These are phyloP conservation scores for Thalassophryne amazonica DNA, from an alignment of 2,797 vertebrate species.

Conservation along the genomic window DNA sequence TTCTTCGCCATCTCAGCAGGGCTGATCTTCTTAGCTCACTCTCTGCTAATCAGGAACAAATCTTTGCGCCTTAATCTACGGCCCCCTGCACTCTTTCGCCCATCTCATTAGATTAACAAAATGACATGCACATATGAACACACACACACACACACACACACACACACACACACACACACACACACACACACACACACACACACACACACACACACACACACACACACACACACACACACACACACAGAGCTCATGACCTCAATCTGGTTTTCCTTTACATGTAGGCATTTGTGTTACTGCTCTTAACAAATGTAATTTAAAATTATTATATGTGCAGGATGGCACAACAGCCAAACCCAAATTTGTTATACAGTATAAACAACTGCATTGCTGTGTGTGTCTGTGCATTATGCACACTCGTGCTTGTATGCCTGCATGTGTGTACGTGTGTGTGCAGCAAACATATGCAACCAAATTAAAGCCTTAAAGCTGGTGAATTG, in stretches of 20 bases:
- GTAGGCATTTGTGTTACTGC: conserved; percentile 27
- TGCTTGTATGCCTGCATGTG: conserved; percentile 35
- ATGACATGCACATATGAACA: conserved; percentile 65
- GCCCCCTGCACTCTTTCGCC: conserved; percentile 59
- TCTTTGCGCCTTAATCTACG: conserved; percentile 70
- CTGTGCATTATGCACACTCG: conserved; percentile 3
- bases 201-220: no score
- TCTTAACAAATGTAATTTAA: no score
- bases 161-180: conserved; percentile 11
- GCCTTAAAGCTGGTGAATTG: conserved; percentile 79
- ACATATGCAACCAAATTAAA: conserved; percentile 81
- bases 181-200: neutral
- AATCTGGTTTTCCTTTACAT: conserved; percentile 37
- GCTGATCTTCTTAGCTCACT: conserved; percentile 78
- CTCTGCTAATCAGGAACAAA: conserved; percentile 75
- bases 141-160: conserved; percentile 32
- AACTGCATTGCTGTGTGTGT: conserved; percentile 20
- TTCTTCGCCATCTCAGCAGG: conserved; percentile 63
- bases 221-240: no score
- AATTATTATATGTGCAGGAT: no score
- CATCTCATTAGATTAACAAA: conserved; percentile 79
- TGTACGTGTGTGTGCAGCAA: conserved; percentile 58
- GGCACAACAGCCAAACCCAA: no score
- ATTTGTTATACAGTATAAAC: no score
- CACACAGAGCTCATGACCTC: conserved; percentile 39